Base-by-base conservation (phyloP, 53 echinoderm and acorn worm genomes). In the Paracentrotus lividus region DNA sequence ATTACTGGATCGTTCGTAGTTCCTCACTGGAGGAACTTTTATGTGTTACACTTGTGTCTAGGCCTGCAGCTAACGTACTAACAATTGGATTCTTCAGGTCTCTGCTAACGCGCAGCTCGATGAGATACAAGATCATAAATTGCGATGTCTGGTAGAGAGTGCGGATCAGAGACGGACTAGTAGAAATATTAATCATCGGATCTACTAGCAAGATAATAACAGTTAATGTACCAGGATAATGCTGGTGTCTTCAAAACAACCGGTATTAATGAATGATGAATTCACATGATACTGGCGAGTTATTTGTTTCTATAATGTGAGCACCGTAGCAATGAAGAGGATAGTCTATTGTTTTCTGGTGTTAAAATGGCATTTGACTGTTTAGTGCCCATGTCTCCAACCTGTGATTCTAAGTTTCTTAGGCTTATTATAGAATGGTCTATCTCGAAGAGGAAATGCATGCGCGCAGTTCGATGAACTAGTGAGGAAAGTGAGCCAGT, bases 331-430 rank as follows among this genome's bases (percentile, higher is more conserved):
- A n/a, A n/a, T n/a, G 77, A 42, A 77, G 20, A 40, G 42, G 40
- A 77, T 42, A 77, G 21, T 23, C 77, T 0, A 43, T 21, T 42
- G 16, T 42, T 77, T 77, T 40, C n/a, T n/a, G n/a, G 77, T 4
- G 20, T 77, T 77, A 21, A 77, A 77, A 20, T 77, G 42, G 77
- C 42, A 77, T 42, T 77, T 77, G 77, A 77, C 5, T 42, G 77
- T 43, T 77, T 43, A 3, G n/a, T n/a, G 14, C 20, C 4, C 24
- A 77, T 40, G 20, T n/a, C n/a, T 42, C 2, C 20, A 40, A 77
- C 72, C 34, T 72, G 72, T 18, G 72, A 42, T 45, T 85, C 49
- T 29, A 52, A 54, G 49, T 54, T 52, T n/a, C 29, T 49, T 54
- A 31, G 15, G 31, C 0, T 85, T 85, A 14, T 26, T 49, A 45